Percentiles rank a stretch among this genome's conserved stretches.
Conservation (phyloP, 1,140 invertebrate species). For the Drosophila nasuta region DNA sequence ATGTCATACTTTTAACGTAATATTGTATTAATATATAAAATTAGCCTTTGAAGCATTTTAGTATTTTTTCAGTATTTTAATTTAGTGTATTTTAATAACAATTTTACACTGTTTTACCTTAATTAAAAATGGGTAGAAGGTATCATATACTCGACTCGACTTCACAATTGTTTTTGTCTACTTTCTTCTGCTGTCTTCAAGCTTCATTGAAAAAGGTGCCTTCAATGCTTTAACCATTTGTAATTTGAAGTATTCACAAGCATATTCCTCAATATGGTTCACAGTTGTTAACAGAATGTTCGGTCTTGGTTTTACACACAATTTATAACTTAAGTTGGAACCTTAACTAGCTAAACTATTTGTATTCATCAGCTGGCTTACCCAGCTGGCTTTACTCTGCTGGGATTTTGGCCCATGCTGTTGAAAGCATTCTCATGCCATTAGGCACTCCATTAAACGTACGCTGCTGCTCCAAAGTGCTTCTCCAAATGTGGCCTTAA, state of each 20-base stretch:
- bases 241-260: neutral
- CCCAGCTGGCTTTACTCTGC: neutral
- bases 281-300: conserved; percentile 11
- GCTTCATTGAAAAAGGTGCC: neutral
- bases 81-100: no score
- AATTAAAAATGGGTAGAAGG: no score
- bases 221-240: neutral
- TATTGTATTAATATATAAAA: no score
- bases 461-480: conserved; percentile 36
- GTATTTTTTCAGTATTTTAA: no score
- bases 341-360: conserved; percentile 21
- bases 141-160: no score
- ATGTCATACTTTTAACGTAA: no score
- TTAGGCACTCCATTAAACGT: conserved; percentile 48
- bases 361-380: conserved; percentile 28
- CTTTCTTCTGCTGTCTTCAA: no score
- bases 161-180: no score
- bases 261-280: neutral
- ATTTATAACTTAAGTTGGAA: conserved; percentile 9
- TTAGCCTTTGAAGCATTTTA: no score
- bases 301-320: neutral
- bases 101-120: no score
- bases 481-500: conserved; percentile 35
- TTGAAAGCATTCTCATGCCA: conserved; percentile 26
- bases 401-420: conserved; percentile 26